These are phyloP conservation scores for Podargus strigoides DNA, from an alignment of 2,797 vertebrate genomes.

Conservation along the genomic window DNA sequence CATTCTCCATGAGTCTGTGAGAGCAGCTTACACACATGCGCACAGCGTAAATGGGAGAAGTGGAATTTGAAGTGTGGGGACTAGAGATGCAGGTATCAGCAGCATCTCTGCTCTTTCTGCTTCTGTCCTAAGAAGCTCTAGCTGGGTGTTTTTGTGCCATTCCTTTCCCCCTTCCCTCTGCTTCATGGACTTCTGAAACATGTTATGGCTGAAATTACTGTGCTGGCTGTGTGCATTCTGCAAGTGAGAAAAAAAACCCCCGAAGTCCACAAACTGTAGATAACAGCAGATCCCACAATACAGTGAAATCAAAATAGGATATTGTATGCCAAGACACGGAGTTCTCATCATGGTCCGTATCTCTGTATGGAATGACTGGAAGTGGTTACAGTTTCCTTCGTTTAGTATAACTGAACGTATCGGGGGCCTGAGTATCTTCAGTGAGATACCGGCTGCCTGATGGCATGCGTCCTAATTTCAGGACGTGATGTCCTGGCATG, in stretches of 20 bases:
- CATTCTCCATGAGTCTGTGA: neutral
- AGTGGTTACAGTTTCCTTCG: constrained; percentile 30
- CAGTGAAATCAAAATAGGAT: constrained; percentile 47
- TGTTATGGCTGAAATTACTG: neutral
- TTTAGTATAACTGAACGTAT: neutral
- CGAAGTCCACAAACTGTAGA: constrained; percentile 10
- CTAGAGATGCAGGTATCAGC: neutral
- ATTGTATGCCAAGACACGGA: constrained; percentile 34
- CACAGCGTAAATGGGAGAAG: neutral
- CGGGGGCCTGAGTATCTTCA: constrained; percentile 16
- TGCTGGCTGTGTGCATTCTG: neutral
- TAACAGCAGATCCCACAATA: constrained; percentile 32
- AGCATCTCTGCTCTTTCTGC: neutral
- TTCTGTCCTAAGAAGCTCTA: neutral
- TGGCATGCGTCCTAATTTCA: constrained; percentile 33
- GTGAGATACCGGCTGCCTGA: constrained; percentile 28
- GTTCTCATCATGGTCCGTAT: constrained; percentile 52
- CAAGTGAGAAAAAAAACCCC: neutral
- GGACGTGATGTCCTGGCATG: constrained; percentile 29
- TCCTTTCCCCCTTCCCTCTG: neutral
- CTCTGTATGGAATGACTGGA: constrained; percentile 38
- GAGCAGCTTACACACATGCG: neutral
- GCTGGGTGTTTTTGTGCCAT: neutral
- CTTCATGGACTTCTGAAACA: neutral
- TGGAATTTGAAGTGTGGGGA: neutral